These are phyloP conservation scores for Urophycis tenuis DNA, from an alignment of 2,797 vertebrate genomes.

Conservation along the genomic window DNA sequence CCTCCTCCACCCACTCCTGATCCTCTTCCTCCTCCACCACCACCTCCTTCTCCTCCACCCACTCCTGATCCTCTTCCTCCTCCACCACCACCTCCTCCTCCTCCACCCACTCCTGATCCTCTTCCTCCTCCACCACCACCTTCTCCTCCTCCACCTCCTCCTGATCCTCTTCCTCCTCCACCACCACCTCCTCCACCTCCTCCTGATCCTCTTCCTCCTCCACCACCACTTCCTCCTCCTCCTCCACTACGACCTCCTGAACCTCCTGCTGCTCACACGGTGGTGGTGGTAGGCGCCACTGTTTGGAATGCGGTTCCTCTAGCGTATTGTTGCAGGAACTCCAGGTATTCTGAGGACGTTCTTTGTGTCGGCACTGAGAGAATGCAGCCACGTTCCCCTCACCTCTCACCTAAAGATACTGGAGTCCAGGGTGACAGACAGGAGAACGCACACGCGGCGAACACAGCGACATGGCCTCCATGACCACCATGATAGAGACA, in stretches of 20 bases:
- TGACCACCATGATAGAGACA: neutral
- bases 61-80: neutral
- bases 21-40: too few species aligned
- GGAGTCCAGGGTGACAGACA: conserved; percentile 5
- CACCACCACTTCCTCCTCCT: neutral
- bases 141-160: too few species aligned
- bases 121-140: too few species aligned
- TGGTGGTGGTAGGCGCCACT: neutral
- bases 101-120: neutral
- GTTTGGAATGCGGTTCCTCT: conserved; percentile 38
- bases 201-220: neutral
- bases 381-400: conserved; percentile 33
- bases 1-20: too few species aligned
- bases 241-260: neutral
- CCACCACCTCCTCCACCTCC: too few species aligned
- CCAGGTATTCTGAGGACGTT: conserved; percentile 37
- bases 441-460: neutral
- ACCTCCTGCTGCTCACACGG: neutral
- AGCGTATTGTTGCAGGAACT: conserved; percentile 35
- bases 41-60: too few species aligned
- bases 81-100: neutral
- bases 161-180: neutral
- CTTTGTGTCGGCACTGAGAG: conserved; percentile 33
- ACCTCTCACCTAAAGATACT: neutral
- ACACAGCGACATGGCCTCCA: neutral